Base-by-base conservation (phyloP, 2,888 invertebrate species). In the Thyatira batis region DNA sequence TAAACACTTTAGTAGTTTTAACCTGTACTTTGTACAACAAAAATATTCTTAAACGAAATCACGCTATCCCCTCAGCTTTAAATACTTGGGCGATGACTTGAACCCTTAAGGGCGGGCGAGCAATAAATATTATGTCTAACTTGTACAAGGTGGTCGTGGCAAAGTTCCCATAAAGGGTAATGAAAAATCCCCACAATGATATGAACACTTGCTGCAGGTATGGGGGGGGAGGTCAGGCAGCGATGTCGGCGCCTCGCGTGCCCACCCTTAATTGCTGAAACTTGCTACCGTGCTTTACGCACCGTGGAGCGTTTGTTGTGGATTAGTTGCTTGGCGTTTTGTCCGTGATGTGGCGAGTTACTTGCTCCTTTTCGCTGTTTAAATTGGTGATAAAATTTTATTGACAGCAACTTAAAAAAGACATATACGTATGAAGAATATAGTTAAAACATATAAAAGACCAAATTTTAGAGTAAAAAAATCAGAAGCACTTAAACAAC, bases 241-340 rank as follows among this genome's bases (percentile, higher is more conserved):
- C 73, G 91, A 90, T 76, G 81, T 89, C 90, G 85, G 80, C 84
- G 72, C 89, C 53, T 53, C 49, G 49, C 48, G 49, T 53, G 53
- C 25, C 13, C 13, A 27, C 20, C 53, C 54, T 50, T 60, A 60
- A 60, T 63, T 63, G 71, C 69, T 67, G 46, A 67, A n/a, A 71
- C 72, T 72, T 69, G 65, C 67, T 69, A 69, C 67, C 68, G 57
- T 67, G 68, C 69, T 73, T 69, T 70, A 69, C 74, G 70, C 67
- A 58, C 59, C 49, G 49, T 51, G 65, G 55, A 48, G 45, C 58
- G 51, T 70, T 70, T 58, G 30, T 39, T 30, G 21, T 45, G 55
- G n/a, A n/a, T n/a, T n/a, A n/a, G n/a, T n/a, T n/a, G n/a, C n/a
- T n/a, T n/a, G n/a, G n/a, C n/a, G n/a, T n/a, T n/a, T 46, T 21